Percentiles rank a stretch among this genome's conserved stretches.
These are phyloP conservation scores for Drosophila acutilabella DNA, from an alignment of 2,888 invertebrate species.

Conservation along the genomic window DNA sequence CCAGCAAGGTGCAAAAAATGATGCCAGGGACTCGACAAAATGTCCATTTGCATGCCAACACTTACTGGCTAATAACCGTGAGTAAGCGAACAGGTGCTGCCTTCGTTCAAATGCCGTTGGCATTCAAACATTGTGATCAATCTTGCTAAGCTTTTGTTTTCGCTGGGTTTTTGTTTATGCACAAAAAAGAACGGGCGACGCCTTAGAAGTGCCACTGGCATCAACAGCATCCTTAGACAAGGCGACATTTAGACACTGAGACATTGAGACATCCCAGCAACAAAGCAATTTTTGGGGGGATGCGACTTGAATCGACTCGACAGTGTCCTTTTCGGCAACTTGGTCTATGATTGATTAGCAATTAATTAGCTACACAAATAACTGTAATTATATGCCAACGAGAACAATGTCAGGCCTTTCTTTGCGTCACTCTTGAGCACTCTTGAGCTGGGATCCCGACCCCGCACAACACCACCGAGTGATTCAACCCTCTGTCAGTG, in stretches of 20 bases:
- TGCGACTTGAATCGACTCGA: conserved; percentile 6
- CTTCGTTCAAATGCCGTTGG: conserved; percentile 22
- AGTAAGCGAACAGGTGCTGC: conserved; percentile 76
- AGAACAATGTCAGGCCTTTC: conserved; percentile 65
- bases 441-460: conserved; percentile 19
- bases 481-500: conserved; percentile 1
- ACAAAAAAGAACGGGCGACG: conserved; percentile 48
- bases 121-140: conserved; percentile 73
- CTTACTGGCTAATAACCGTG: conserved; percentile 74
- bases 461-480: conserved; percentile 5
- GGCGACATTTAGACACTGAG: conserved; percentile 14
- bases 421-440: conserved; percentile 55
- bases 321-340: conserved; percentile 52
- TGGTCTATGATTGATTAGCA: conserved; percentile 84
- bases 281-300: conserved; percentile 25
- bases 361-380: conserved; percentile 84
- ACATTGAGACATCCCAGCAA: conserved; percentile 65
- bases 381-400: conserved; percentile 80
- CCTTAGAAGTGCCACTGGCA: conserved; percentile 72
- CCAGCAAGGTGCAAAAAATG: conserved; percentile 74
- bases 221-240: conserved; percentile 23
- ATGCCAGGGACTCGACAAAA: conserved; percentile 39
- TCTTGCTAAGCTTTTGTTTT: conserved; percentile 83
- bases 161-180: conserved; percentile 68
- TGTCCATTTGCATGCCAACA: conserved; percentile 69